Conservation (phyloP, 2,888 invertebrate genomes). For the Panopea generosa region DNA sequence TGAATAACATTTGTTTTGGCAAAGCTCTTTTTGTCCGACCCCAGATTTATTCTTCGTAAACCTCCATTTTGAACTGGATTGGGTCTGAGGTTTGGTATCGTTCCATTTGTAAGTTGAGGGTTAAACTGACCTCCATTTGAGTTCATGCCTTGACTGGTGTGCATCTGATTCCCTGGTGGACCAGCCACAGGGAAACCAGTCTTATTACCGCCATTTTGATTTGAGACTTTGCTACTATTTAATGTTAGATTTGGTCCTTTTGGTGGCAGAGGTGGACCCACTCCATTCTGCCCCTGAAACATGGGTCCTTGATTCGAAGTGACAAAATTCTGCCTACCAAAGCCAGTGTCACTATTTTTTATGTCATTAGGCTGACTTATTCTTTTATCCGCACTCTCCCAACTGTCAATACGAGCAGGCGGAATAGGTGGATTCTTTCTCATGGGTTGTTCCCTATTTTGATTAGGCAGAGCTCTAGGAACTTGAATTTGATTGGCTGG, state of each 20-base stretch:
- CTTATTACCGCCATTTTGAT: background rate
- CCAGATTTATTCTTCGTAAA: constrained; percentile 43
- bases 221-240: background rate
- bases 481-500: constrained; percentile 8
- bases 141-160: background rate
- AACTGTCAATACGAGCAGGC: constrained; percentile 61
- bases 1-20: constrained; percentile 64
- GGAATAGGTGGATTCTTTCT: constrained; percentile 48
- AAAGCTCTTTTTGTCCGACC: constrained; percentile 58
- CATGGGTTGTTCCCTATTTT: constrained; percentile 6
- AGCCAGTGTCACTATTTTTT: background rate
- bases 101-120: constrained; percentile 39
- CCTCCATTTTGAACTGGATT: constrained; percentile 24
- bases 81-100: background rate
- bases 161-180: background rate
- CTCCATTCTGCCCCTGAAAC: background rate
- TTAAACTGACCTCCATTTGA: background rate
- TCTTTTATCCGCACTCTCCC: constrained; percentile 58
- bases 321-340: background rate
- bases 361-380: background rate
- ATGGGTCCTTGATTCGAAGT: background rate
- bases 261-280: background rate
- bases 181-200: background rate
- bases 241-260: background rate
- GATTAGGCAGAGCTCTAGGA: background rate